A percentile compares a stretch with the other conserved stretches of the same genome.
Evolutionary conservation across 2,797 vertebrate species (phyloP).

Genomic region (Dipus sagitta): DNA sequence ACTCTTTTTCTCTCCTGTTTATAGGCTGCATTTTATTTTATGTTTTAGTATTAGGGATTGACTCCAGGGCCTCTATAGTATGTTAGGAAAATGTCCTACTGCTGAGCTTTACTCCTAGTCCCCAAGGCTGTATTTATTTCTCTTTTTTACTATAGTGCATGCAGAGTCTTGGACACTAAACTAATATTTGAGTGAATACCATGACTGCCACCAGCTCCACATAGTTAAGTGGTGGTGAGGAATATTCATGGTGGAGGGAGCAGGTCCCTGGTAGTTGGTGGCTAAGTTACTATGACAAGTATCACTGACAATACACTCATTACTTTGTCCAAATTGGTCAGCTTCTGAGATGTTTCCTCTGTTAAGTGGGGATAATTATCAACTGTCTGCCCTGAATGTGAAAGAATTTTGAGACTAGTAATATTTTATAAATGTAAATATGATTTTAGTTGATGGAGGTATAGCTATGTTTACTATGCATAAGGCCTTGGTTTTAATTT

Average conservation of each 20-base stretch:
- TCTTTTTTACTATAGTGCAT: not conserved
- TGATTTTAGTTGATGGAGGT: not conserved
- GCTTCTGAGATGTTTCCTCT: not conserved
- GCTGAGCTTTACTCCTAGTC: not conserved
- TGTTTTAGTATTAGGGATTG: not conserved
- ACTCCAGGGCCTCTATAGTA: not conserved
- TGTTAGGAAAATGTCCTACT: not conserved
- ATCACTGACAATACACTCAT: not conserved
- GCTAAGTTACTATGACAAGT: not conserved
- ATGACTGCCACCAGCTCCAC: no score
- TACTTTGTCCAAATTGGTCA: not conserved
- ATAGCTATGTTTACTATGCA: not conserved
- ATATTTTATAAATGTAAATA: not conserved
- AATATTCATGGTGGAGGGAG: not conserved
- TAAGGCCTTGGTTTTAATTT: not conserved
- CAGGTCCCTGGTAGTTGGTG: not conserved
- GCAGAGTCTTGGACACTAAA: not conserved
- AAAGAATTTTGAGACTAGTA: not conserved
- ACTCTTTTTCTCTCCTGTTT: not conserved
- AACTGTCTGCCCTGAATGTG: not conserved
- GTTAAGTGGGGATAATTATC: not conserved
- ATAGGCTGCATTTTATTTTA: not conserved
- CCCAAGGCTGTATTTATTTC: not conserved
- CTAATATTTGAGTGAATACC: slow-evolving; percentile 18
- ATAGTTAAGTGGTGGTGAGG: not conserved